Evolutionary conservation across 1,140 invertebrate genomes (phyloP).

Genomic region (Eumeta japonica): DNA sequence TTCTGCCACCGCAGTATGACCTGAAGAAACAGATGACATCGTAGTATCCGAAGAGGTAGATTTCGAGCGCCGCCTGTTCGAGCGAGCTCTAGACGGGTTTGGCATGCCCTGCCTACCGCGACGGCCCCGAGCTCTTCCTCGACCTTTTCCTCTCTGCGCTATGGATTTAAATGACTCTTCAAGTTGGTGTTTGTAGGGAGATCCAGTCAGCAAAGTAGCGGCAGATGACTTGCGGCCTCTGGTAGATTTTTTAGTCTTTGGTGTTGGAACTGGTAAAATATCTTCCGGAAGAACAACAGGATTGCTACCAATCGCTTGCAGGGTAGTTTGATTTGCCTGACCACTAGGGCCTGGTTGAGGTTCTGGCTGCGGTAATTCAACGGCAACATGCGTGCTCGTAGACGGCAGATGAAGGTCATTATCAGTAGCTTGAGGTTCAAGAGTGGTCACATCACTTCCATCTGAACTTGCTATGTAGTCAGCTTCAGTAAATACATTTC

Average conservation of each 20-base stretch:
- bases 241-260: slow-evolving; percentile 8
- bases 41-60: slow-evolving; percentile 5
- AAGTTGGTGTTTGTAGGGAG: slow-evolving; percentile 7
- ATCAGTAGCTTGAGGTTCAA: neutral
- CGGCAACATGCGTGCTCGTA: too few relatives aligned
- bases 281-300: slow-evolving; percentile 9
- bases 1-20: neutral
- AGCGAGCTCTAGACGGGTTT: slow-evolving; percentile 1
- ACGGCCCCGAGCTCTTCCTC: slow-evolving; percentile 7
- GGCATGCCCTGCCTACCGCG: slow-evolving; percentile 4
- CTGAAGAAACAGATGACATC: slow-evolving; percentile 4
- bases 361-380: too few relatives aligned
- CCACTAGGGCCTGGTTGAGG: slow-evolving; percentile 2
- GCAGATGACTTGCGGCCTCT: slow-evolving; percentile 8
- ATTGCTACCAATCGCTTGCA: slow-evolving; percentile 10
- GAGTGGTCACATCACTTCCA: too few relatives aligned
- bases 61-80: slow-evolving; percentile 2
- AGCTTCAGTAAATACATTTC: slow-evolving; percentile 1
- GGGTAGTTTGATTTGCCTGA: slow-evolving; percentile 17
- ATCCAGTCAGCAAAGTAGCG: slow-evolving; percentile 4
- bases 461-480: slow-evolving; percentile 2
- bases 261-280: slow-evolving; percentile 7
- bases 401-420: too few relatives aligned
- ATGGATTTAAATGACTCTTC: slow-evolving; percentile 2
- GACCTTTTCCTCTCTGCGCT: slow-evolving; percentile 3